Evolutionary conservation across 2,113 vertebrate species (phyloP).

Genomic region (Leptobrachium ailaonicum): DNA sequence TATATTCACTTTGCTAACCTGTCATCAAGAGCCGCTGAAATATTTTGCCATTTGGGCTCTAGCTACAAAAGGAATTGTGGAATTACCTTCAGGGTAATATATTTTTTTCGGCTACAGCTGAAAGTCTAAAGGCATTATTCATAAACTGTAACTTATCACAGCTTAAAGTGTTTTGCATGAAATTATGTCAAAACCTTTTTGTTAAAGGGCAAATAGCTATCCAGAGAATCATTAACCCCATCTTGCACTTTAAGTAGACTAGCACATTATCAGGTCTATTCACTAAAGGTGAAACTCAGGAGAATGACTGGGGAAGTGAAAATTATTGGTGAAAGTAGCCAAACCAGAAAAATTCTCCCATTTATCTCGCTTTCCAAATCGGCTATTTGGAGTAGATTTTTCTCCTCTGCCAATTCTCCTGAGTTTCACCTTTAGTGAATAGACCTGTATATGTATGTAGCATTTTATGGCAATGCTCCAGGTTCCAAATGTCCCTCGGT

Average conservation of each 20-base stretch:
- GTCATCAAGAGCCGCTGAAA: conserved; percentile 28
- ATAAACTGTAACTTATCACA: conserved; percentile 11
- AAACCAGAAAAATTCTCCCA: no score
- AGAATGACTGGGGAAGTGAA: no score
- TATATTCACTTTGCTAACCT: conserved; percentile 18
- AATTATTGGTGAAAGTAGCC: no score
- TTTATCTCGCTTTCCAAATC: no score
- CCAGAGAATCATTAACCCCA: not conserved
- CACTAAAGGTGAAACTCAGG: no score
- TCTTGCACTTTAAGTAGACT: not conserved
- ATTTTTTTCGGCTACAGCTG: conserved; percentile 32
- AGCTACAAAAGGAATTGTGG: conserved; percentile 34
- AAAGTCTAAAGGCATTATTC: conserved; percentile 30
- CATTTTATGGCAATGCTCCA: no score
- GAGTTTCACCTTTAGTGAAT: no score
- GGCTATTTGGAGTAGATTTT: no score
- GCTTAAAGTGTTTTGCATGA: conserved; percentile 1
- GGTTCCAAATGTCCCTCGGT: no score
- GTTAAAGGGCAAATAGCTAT: conserved; percentile 5
- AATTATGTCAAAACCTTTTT: not conserved
- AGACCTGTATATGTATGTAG: no score
- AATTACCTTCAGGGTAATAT: conserved; percentile 33
- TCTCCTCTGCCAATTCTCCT: no score
- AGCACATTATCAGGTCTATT: no score
- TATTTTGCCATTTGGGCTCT: conserved; percentile 42